Evolutionary conservation across 2,888 invertebrate genomes (phyloP).

Genomic region (Gandaritis pyraliata): DNA sequence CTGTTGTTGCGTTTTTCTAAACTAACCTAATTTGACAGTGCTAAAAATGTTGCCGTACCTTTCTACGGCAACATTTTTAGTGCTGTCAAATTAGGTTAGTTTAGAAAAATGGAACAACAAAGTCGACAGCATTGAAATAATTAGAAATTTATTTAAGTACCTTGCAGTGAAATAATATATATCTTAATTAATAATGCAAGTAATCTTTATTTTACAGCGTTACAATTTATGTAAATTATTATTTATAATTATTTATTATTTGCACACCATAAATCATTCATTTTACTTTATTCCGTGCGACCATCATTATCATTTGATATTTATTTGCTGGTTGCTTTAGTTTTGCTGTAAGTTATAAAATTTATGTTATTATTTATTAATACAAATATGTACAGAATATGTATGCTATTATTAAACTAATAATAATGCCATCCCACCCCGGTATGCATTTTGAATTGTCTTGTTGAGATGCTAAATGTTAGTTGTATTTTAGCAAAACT

Average conservation of each 20-base stretch:
- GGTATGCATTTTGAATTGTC: constrained; percentile 15
- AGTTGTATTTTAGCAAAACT: constrained; percentile 27
- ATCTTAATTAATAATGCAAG: constrained; percentile 38
- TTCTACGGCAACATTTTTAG: too few relatives aligned
- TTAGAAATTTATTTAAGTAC: too few relatives aligned
- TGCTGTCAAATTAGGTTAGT: too few relatives aligned
- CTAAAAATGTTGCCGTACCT: too few relatives aligned
- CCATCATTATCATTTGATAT: constrained; percentile 54
- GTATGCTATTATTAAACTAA: constrained; percentile 32
- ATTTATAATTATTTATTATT: constrained; percentile 67
- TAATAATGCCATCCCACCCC: constrained; percentile 40
- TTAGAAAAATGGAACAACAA: too few relatives aligned
- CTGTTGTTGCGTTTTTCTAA: too few relatives aligned
- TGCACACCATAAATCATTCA: constrained; percentile 73
- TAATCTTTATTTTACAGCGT: constrained; percentile 34
- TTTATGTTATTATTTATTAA: constrained; percentile 37
- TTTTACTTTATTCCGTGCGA: constrained; percentile 49
- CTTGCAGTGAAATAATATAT: constrained; percentile 16
- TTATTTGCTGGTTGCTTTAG: constrained; percentile 68
- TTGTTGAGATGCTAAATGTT: constrained; percentile 28
- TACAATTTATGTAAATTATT: constrained; percentile 44
- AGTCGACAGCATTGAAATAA: too few relatives aligned
- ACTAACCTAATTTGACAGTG: too few relatives aligned
- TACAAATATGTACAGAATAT: constrained; percentile 31
- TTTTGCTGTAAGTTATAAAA: constrained; percentile 58